These are phyloP conservation scores for Anableps anableps DNA, from an alignment of 2,797 vertebrate species.

Conservation along the genomic window DNA sequence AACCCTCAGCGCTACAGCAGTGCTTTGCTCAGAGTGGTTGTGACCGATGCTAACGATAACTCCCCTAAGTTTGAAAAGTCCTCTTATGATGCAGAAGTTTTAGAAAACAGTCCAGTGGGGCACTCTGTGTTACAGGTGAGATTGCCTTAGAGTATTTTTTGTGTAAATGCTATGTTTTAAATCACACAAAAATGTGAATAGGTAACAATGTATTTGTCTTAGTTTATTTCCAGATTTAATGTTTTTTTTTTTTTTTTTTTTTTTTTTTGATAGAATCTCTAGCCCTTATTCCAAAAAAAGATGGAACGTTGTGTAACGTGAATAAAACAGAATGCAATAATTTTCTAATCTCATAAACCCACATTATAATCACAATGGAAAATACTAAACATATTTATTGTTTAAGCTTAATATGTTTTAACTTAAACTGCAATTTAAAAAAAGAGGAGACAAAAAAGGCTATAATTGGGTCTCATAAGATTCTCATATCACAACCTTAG, in stretches of 20 bases:
- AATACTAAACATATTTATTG: not conserved
- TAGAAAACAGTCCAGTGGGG: conserved; percentile 94
- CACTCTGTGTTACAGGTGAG: conserved; percentile 97
- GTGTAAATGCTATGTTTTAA: not conserved
- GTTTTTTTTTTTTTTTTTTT: too few species aligned
- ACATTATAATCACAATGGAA: not conserved
- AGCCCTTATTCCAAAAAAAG: not conserved
- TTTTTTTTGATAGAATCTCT: not conserved
- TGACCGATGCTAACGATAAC: conserved; percentile 96
- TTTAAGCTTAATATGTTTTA: too few species aligned
- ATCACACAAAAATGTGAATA: conserved; percentile 9
- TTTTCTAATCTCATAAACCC: not conserved
- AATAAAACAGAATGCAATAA: not conserved
- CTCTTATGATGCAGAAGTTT: conserved; percentile 91
- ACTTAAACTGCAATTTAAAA: not conserved
- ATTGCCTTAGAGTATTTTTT: not conserved
- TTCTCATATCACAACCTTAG: not conserved
- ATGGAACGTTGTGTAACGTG: not conserved
- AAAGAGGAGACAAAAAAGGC: not conserved
- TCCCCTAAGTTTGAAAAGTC: conserved; percentile 94
- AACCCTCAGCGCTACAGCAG: conserved; percentile 93
- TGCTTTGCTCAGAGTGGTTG: conserved; percentile 92
- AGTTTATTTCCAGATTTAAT: not conserved
- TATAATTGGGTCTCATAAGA: not conserved
- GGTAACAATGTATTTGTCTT: not conserved